Conservation (phyloP, 2,888 invertebrate species). For the Antheraea assamensis region DNA sequence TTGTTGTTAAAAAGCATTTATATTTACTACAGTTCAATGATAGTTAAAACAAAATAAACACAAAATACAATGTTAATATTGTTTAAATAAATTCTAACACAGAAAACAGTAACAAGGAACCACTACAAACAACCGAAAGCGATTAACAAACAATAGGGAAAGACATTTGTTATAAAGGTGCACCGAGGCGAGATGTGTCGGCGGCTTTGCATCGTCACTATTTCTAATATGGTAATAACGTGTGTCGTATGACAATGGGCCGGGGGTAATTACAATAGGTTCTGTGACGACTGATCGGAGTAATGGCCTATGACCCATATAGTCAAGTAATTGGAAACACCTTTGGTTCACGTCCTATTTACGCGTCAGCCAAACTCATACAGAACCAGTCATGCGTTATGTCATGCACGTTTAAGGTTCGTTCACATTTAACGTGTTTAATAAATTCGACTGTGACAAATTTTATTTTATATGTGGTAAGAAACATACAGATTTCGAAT, state of each 20-base stretch:
- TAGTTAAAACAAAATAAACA: not conserved
- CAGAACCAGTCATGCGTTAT: constrained; percentile 26
- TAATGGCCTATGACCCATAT: constrained; percentile 66
- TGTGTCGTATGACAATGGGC: constrained; percentile 44
- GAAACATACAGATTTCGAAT: too few relatives aligned
- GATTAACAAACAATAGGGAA: constrained; percentile 48
- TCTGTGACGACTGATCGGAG: constrained; percentile 51
- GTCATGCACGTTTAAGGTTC: constrained; percentile 6
- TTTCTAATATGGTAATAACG: constrained; percentile 50
- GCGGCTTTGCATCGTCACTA: constrained; percentile 28
- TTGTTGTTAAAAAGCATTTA: not conserved
- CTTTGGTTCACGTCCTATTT: constrained; percentile 64
- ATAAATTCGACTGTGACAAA: not conserved
- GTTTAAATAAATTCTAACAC: constrained; percentile 3
- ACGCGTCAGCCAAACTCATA: constrained; percentile 43
- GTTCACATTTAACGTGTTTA: constrained; percentile 4
- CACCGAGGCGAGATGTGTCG: constrained; percentile 37
- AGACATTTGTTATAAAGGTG: constrained; percentile 38
- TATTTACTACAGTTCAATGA: not conserved
- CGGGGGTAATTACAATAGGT: constrained; percentile 63
- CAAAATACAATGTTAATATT: not conserved
- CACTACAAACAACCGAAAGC: constrained; percentile 26
- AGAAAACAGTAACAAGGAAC: constrained; percentile 14
- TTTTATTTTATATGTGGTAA: not conserved
- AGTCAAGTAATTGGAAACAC: constrained; percentile 51